Evolutionary conservation across 2,113 vertebrate genomes (phyloP).

Genomic region (Tachysurus vachellii): DNA sequence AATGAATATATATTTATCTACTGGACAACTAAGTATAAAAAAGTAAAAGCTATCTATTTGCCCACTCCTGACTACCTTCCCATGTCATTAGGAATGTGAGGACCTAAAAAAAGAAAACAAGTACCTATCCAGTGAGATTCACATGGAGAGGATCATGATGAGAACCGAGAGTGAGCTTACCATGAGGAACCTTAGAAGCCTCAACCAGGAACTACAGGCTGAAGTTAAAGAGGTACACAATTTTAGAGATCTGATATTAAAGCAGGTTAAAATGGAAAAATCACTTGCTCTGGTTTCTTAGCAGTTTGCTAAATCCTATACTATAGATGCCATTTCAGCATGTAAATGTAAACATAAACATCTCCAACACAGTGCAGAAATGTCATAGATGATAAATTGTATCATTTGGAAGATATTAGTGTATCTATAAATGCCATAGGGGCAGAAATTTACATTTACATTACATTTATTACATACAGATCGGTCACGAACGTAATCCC

Average conservation of each 20-base stretch:
- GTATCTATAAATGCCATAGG: no score
- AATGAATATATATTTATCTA: neutral
- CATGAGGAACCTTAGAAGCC: slow-evolving; percentile 76
- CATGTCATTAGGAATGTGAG: slow-evolving; percentile 73
- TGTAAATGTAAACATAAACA: no score
- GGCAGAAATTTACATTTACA: no score
- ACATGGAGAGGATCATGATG: slow-evolving; percentile 78
- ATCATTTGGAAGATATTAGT: no score
- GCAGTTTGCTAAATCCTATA: neutral
- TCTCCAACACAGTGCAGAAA: no score
- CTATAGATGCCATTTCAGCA: no score
- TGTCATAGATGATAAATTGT: no score
- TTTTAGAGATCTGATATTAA: neutral
- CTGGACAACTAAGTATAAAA: neutral
- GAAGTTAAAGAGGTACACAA: slow-evolving; percentile 74
- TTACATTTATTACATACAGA: no score
- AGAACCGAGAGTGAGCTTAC: slow-evolving; percentile 76
- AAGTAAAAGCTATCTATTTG: neutral
- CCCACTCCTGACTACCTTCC: neutral
- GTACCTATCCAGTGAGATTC: slow-evolving; percentile 73
- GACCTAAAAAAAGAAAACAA: slow-evolving; percentile 79
- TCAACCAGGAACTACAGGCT: slow-evolving; percentile 77
- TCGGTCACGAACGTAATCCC: no score
- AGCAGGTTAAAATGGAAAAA: neutral
- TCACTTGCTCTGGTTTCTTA: neutral